Evolutionary conservation across 1,140 invertebrate genomes (phyloP).

Genomic region (Panulirus ornatus): DNA sequence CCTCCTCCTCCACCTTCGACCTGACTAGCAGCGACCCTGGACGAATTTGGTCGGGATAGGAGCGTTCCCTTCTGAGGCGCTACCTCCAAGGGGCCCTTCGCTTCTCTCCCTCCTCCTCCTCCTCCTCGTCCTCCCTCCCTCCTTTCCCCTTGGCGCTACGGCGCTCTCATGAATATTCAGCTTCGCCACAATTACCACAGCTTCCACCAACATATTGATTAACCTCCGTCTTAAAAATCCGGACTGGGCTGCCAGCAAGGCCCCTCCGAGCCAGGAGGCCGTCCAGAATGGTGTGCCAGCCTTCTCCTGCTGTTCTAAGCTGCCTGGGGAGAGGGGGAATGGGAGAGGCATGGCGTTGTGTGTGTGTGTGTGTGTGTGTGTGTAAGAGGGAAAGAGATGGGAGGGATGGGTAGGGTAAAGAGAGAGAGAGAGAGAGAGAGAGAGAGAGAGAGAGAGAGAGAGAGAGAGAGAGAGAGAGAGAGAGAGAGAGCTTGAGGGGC

Average conservation of each 20-base stretch:
- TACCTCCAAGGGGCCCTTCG: too few species aligned
- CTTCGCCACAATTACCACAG: slow-evolving; percentile 70
- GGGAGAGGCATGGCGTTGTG: too few species aligned
- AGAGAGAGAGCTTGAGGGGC: background rate
- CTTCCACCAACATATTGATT: slow-evolving; percentile 75
- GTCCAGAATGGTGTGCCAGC: background rate
- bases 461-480: background rate
- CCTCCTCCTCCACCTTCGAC: background rate
- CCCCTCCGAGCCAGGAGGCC: too few species aligned
- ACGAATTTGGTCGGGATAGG: background rate
- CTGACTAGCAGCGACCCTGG: background rate
- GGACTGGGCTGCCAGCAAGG: slow-evolving; percentile 48
- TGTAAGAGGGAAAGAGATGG: background rate
- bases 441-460: background rate
- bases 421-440: background rate
- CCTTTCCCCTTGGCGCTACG: slow-evolving; percentile 18
- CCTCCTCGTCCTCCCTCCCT: background rate
- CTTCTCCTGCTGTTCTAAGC: too few species aligned
- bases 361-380: too few species aligned
- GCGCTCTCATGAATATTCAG: slow-evolving; percentile 70
- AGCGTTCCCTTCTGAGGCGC: background rate
- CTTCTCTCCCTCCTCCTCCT: background rate
- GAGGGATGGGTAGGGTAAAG: too few species aligned
- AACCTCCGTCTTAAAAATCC: slow-evolving; percentile 72
- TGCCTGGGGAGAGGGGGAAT: too few species aligned